Evolutionary conservation across 2,113 vertebrate species (phyloP).

Genomic region (Rhynchopsitta pachyrhyncha): DNA sequence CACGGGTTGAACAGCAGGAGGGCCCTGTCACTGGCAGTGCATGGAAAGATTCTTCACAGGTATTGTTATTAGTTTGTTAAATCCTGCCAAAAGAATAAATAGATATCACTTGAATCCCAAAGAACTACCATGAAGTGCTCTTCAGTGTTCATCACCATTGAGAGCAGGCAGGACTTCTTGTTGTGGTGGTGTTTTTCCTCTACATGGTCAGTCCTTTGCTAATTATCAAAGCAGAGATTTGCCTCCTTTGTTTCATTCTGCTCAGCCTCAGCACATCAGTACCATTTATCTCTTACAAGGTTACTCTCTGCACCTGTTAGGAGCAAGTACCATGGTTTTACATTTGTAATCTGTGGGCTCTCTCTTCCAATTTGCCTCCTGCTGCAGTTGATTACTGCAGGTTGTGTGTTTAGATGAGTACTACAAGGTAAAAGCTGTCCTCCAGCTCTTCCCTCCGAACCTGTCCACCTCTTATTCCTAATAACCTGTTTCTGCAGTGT

Average conservation of each 20-base stretch:
- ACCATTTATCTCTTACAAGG: not conserved
- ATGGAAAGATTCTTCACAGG: not conserved
- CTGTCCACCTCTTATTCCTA: fast-evolving
- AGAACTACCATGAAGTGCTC: fast-evolving
- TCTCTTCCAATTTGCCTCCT: conserved; percentile 1
- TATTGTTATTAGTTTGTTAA: not conserved
- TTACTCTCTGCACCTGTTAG: not conserved
- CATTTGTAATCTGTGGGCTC: not conserved
- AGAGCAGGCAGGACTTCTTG: not conserved
- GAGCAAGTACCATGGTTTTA: not conserved
- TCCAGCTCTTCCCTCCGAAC: not conserved
- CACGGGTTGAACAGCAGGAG: not conserved
- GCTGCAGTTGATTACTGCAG: not conserved
- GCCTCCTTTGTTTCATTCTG: not conserved
- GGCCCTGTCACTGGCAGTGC: not conserved
- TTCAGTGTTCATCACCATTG: fast-evolving
- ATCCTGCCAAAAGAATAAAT: not conserved
- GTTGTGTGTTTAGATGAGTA: not conserved
- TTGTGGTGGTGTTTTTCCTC: not conserved
- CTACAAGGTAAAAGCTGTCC: not conserved
- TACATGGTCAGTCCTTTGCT: not conserved
- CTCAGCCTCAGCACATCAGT: not conserved
- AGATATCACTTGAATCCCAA: not conserved
- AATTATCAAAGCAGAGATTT: not conserved
- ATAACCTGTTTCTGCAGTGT: fast-evolving